A percentile compares a stretch with the other conserved stretches of the same genome.
These are phyloP conservation scores for Phymorhynchus buccinoides DNA, from an alignment of 1,140 invertebrate species.

Conservation along the genomic window DNA sequence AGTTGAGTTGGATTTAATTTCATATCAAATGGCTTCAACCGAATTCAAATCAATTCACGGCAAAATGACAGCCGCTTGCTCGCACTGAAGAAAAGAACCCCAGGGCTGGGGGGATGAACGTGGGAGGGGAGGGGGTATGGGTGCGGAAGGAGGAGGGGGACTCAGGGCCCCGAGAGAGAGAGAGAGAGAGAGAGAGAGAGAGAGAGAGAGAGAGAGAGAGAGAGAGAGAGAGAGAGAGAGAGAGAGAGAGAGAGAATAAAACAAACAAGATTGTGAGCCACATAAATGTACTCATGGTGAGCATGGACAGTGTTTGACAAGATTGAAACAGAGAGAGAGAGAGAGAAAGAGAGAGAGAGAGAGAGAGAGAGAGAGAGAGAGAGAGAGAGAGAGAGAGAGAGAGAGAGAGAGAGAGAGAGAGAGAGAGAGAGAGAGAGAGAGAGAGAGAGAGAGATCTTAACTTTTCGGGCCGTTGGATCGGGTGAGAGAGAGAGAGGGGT, in stretches of 20 bases:
- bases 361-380: constrained; percentile 5
- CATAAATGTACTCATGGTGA: no score
- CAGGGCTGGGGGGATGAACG: neutral
- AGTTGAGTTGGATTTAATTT: constrained; percentile 28
- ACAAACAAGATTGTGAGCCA: no score
- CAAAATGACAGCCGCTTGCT: neutral
- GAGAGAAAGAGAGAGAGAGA: neutral
- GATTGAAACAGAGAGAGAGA: neutral
- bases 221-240: neutral
- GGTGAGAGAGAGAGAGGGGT: no score
- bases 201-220: neutral
- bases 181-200: neutral
- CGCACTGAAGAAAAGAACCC: neutral
- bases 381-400: no score
- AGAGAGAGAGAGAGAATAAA: neutral
- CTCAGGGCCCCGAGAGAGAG: neutral
- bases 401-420: no score
- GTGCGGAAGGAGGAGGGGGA: neutral
- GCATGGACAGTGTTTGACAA: no score
- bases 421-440: neutral
- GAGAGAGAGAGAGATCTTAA: neutral
- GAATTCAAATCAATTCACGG: constrained; percentile 24
- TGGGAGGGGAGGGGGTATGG: neutral
- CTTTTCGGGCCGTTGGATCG: neutral
- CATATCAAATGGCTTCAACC: constrained; percentile 29